A percentile compares a stretch with the other conserved stretches of the same genome.
Conservation (phyloP, 2,113 vertebrate genomes). For the Cyphomyrus discorhynchus region DNA sequence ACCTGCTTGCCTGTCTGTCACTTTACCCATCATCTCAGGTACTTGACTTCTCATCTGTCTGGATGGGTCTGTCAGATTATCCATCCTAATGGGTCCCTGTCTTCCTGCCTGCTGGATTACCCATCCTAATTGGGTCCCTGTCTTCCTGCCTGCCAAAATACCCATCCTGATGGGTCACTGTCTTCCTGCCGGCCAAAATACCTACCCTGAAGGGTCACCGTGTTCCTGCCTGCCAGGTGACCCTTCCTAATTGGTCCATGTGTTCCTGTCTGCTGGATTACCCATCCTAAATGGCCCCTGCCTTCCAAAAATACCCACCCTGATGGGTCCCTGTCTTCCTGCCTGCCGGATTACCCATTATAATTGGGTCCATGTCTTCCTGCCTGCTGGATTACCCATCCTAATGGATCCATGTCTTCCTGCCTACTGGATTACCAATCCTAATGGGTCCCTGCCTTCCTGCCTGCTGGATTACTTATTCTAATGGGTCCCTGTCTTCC, state of each 20-base stretch:
- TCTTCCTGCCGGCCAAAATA: background rate
- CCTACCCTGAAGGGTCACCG: background rate
- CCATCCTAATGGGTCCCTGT: background rate
- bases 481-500: background rate
- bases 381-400: background rate
- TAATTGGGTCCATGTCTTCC: background rate
- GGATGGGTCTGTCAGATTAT: background rate
- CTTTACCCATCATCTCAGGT: background rate
- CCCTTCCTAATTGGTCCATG: background rate
- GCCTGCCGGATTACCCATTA: no score
- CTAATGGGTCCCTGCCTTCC: background rate
- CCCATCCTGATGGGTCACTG: background rate
- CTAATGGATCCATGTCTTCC: no score
- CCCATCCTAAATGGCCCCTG: background rate
- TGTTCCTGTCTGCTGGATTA: background rate
- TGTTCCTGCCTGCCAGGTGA: background rate
- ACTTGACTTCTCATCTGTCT: background rate
- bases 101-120: background rate
- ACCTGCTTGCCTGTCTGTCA: background rate
- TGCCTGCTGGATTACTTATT: background rate
- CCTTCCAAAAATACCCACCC: no score
- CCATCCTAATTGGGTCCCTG: background rate
- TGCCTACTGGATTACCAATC: no score
- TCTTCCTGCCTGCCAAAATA: no score
- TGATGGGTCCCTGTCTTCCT: no score